These are phyloP conservation scores for Reticulitermes lucifugus DNA, from an alignment of 2,888 invertebrate genomes.

Conservation along the genomic window DNA sequence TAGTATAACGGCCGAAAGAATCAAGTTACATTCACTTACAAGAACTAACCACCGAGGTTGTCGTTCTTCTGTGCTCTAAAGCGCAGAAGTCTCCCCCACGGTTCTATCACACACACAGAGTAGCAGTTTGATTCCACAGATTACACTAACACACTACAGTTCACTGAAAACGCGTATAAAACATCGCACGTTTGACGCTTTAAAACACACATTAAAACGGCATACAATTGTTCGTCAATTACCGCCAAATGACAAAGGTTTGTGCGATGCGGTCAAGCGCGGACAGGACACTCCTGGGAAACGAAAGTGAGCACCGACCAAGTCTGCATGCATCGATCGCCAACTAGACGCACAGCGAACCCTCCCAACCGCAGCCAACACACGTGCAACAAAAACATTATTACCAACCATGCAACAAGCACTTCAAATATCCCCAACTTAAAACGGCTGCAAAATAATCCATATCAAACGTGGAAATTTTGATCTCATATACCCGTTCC, in stretches of 20 bases:
- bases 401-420: background rate
- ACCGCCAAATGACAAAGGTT: background rate
- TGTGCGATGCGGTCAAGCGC: background rate
- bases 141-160: background rate
- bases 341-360: background rate
- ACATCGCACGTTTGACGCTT: background rate
- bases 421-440: background rate
- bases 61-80: background rate
- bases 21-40: background rate
- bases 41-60: background rate
- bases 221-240: background rate
- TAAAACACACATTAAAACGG: background rate
- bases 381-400: background rate
- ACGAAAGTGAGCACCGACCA: background rate
- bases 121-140: background rate
- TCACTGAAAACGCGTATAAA: background rate
- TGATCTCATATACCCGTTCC: too few relatives aligned
- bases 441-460: too few relatives aligned
- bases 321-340: slow-evolving; percentile 6
- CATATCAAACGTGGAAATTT: too few relatives aligned
- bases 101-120: background rate
- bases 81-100: background rate
- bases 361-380: slow-evolving; percentile 2
- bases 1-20: background rate
- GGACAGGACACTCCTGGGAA: background rate